phyloP scores from a whole-genome alignment of 2,797 vertebrate genomes.

The Phrynocephalus forsythii region DNA sequence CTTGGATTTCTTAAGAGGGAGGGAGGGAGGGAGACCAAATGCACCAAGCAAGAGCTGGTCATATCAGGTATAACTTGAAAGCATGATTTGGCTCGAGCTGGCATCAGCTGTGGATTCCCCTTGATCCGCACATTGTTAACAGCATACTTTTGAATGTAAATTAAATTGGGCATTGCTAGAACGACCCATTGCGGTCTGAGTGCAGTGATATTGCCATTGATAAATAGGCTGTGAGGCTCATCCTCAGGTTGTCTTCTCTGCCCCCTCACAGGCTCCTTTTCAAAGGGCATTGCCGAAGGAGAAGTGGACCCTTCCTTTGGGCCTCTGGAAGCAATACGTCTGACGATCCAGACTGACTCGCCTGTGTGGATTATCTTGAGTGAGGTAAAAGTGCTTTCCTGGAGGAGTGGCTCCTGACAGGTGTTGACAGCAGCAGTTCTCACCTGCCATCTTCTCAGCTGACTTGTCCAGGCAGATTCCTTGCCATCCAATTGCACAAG shows the following conservation, averaged over 20 bases:
- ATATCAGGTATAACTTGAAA: neutral
- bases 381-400: constrained; percentile 81
- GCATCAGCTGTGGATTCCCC: neutral
- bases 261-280: constrained; percentile 86
- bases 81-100: neutral
- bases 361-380: constrained; percentile 98
- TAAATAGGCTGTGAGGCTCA: neutral
- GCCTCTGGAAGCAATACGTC: constrained; percentile 92
- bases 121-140: neutral
- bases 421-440: neutral
- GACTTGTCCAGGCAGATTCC: neutral
- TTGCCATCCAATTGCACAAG: neutral
- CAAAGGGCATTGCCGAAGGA: constrained; percentile 91
- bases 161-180: neutral
- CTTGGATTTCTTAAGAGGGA: neutral
- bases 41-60: neutral
- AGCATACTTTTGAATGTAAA: neutral
- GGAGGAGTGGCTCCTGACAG: neutral
- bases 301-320: constrained; percentile 94
- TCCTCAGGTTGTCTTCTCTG: neutral
- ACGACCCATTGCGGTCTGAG: too few relatives aligned
- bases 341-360: constrained; percentile 92
- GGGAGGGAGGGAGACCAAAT: neutral
- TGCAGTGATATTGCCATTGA: neutral
- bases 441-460: neutral